Base-by-base conservation (phyloP, 2,888 invertebrate species). In the Enoplolaimus lenunculus region DNA sequence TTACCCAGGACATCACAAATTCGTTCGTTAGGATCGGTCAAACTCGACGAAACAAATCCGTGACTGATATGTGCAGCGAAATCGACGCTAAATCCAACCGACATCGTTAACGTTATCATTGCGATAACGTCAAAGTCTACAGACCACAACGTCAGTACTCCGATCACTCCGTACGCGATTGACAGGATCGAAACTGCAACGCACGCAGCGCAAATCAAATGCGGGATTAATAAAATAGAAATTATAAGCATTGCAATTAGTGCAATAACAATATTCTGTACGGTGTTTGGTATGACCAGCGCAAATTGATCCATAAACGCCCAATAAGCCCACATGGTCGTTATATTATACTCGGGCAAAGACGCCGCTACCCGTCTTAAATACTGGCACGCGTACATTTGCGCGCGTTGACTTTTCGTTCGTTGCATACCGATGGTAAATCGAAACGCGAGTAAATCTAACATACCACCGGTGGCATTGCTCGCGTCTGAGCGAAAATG, bases 81-180 rank as follows among this genome's bases (percentile, higher is more conserved):
- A 79, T 93, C 92, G 0, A 93, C 91, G 3, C 91, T 91, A 83
- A 92, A 93, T 69, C 93, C 93, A 73, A 93, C 92, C 81, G 93
- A 93, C 93, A 94, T 93, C 75, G 94, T 93, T 70, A 94, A 85
- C 80, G 93, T 93, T 73, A 93, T 92, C 92, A 93, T 93, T 0
- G 92, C 91, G 77, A 93, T 92, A 0, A 59, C 62, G 57, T 79
- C 79, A 68, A 94, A 84, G 79, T 92, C 92, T 3, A 94, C 93
- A 75, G 89, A 89, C 94, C 94, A 93, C 30, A 67, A 67, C 2
- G 93, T 90, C 93, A 94, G 94, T 84, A 93, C 93, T 2, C 93
- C 93, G 1, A 92, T 89, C 0, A 94, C 93, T 0, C 94, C 93
- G 21, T 89, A 83, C 82, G 92, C 92, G 75, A 94, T 93, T 2